Conservation (phyloP, 2,888 invertebrate genomes). For the Eumerus sabulonum region DNA sequence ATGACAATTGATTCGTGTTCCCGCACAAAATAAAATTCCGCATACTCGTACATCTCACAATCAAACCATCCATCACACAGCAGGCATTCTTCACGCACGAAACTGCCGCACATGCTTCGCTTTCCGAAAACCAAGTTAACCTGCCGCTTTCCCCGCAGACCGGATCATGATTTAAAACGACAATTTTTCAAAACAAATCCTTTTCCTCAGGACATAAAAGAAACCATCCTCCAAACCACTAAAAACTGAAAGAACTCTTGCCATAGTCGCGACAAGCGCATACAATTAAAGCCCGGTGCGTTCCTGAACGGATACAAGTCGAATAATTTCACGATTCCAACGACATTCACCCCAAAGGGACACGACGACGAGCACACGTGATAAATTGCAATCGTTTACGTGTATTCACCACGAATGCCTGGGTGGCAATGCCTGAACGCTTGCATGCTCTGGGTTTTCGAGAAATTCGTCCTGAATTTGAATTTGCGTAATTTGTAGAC, state of each 20-base stretch:
- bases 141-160: too few relatives aligned
- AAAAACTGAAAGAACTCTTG: slow-evolving; percentile 55
- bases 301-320: slow-evolving; percentile 37
- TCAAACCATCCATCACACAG: too few relatives aligned
- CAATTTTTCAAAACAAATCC: slow-evolving; percentile 25
- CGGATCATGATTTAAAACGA: slow-evolving; percentile 1
- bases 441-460: slow-evolving; percentile 17
- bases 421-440: background rate
- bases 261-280: slow-evolving; percentile 36
- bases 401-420: slow-evolving; percentile 1
- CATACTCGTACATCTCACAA: too few relatives aligned
- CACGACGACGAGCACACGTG: slow-evolving; percentile 24
- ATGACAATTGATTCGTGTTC: too few relatives aligned
- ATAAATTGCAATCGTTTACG: slow-evolving; percentile 61
- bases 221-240: slow-evolving; percentile 18
- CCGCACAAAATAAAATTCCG: too few relatives aligned
- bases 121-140: too few relatives aligned
- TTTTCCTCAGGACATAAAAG: slow-evolving; percentile 9
- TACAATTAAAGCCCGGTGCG: slow-evolving; percentile 42
- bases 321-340: slow-evolving; percentile 62
- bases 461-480: slow-evolving; percentile 61
- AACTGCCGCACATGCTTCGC: too few relatives aligned
- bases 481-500: slow-evolving; percentile 63
- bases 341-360: background rate
- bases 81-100: too few relatives aligned